phyloP scores from a whole-genome alignment of 2,888 invertebrate genomes.

The Muscina levida region DNA sequence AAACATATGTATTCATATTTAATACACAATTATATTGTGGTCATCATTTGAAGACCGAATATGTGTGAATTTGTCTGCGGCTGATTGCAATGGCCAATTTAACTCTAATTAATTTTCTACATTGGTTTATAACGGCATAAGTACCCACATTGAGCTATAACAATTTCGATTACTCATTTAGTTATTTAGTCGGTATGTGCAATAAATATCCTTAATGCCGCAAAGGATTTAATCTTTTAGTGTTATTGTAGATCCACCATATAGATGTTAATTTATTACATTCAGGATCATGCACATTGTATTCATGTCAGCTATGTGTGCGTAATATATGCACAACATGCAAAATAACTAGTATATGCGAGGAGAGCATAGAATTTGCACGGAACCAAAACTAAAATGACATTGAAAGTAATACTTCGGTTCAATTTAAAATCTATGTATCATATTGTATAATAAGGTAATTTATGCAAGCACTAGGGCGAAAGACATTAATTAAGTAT shows the following conservation, averaged over 20 bases:
- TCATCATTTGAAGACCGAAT: background rate
- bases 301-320: background rate
- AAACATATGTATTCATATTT: background rate
- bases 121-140: too few relatives aligned
- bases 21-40: background rate
- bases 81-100: too few relatives aligned
- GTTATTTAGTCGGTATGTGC: background rate
- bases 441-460: too few relatives aligned
- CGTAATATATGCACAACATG: background rate
- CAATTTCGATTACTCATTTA: background rate
- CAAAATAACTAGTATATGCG: background rate
- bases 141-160: background rate
- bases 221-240: constrained; percentile 55
- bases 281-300: constrained; percentile 5
- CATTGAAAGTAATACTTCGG: too few relatives aligned
- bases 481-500: too few relatives aligned
- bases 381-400: too few relatives aligned
- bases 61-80: background rate
- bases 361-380: too few relatives aligned
- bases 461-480: too few relatives aligned
- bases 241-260: background rate
- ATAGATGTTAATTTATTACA: constrained; percentile 52
- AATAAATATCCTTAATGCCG: constrained; percentile 35
- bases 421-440: too few relatives aligned
- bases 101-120: too few relatives aligned